Evolutionary conservation across 2,888 invertebrate species (phyloP), one percentile per base, ranked within the genome.

Genomic region (Rotaria socialis): DNA sequence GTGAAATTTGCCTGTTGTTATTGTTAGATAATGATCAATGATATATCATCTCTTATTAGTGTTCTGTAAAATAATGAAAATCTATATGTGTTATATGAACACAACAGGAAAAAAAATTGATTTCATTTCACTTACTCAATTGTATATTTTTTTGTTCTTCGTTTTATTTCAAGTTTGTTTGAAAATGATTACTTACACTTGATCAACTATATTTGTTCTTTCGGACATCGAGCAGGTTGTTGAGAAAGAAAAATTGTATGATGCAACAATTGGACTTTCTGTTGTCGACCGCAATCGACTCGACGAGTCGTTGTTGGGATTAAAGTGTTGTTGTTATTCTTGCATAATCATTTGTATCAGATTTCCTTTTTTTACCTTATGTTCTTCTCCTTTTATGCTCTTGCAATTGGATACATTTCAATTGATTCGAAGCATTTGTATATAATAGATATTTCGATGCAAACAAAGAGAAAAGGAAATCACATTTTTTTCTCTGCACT

Each of bases 111-210:
- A 16, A 84, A 58, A 22, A 84, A 85, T 55, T 88, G 88, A 10
- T 47, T 85, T 85, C 87, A 88, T n/a, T 86, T 85, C 87, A 88
- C 35, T 86, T 86, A 3, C 88, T 88, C 10, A 75, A 19, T 86
- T 87, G 84, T 88, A 86, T 14, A 50, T 86, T 80, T 67, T 8
- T 35, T 14, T 67, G 16, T 67, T 67, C 67, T 35, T 67, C 14
- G 16, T 67, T 27, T 35, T 67, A 67, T 16, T 67, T 67, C 5
- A 67, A 67, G 35, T 41, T 67, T 27, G 35, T 67, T 67, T 67
- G 67, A 35, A 67, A 67, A 16, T 41, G 67, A 67, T 27, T 67
- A 67, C 67, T 67, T 67, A 67, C 67, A 67, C 16, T 67, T 67
- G 67, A 67, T 67, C 35, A 35, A 2, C 35, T 67, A 41, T 67